Base-by-base conservation (phyloP, 2,113 vertebrate species). In the Sebastes schlegelii region DNA sequence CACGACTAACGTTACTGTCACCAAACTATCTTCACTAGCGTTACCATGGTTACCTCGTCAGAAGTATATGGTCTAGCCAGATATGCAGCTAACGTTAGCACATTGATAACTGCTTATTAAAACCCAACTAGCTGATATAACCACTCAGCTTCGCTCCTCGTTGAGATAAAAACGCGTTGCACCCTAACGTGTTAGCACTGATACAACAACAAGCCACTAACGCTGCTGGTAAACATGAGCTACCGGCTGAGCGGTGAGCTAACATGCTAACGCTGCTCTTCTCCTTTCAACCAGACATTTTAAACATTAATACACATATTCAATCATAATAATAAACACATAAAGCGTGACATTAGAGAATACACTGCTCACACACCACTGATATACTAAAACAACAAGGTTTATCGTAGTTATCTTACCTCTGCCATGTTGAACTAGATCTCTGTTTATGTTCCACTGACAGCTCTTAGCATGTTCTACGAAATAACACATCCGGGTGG, bases 381-480 rank as follows among this genome's bases (percentile, higher is more conserved):
- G 2, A 4, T 5, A 2, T 17, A 4, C 7, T 2, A 45, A 64
- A 63, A 61, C 0, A n/a, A 49, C 9, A 63, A 13, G 1, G 3
- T 9, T 26, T 0, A 4, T 34, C 9, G 7, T 14, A 2, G 6
- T 13, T 70, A 55, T 1, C 77, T 60, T 62, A 93, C 92, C 92
- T 93, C 93, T 76, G 92, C 92, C 93, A 94, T 94, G 76, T 52
- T 84, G 82, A 80, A 74, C 26, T 42, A 48, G 21, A 4, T 26
- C 19, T 82, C 21, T 89, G 79, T 91, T 91, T 90, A 77, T 79
- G 40, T 91, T 83, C 84, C 57, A 58, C 45, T 75, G 72, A 34
- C 58, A 48, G 55, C 54, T 42, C 26, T 43, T 64, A 48, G 55
- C 70, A 16, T n/a, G 84, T 87, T 8, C 87, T 1, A 4, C 71